phyloP scores from a whole-genome alignment of 2,888 invertebrate species.

The Eulithis testata region DNA sequence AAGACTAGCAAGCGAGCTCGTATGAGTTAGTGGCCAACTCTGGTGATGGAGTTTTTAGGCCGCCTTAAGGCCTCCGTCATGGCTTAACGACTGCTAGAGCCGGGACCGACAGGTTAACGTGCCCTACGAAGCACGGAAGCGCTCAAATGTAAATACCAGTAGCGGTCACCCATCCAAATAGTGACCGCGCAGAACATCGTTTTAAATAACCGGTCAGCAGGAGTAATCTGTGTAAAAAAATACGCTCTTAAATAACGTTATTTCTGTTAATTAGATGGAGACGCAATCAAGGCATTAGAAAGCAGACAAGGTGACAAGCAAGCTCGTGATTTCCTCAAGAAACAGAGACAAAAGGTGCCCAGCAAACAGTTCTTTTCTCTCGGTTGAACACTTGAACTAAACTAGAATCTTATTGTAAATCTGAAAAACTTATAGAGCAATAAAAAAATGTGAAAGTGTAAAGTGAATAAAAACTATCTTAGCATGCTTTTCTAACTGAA shows the following conservation, averaged over 20 bases:
- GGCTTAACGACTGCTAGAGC: too few relatives aligned
- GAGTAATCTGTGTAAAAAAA: background rate
- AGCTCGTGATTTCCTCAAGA: conserved; percentile 95
- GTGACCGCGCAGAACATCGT: too few relatives aligned
- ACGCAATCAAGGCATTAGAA: conserved; percentile 91
- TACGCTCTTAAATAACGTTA: background rate
- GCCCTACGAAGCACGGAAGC: too few relatives aligned
- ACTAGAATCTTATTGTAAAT: conserved; percentile 3
- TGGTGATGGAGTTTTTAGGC: too few relatives aligned
- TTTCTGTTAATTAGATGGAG: conserved; percentile 85
- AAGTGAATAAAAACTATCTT: background rate
- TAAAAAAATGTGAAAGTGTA: background rate
- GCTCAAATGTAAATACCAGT: too few relatives aligned
- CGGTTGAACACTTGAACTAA: conserved; percentile 66
- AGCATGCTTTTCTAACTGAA: too few relatives aligned
- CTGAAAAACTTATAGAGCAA: conserved; percentile 9
- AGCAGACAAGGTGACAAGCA: conserved; percentile 93
- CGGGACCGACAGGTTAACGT: too few relatives aligned
- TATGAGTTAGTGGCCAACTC: too few relatives aligned
- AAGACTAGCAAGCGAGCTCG: too few relatives aligned
- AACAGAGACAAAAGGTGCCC: conserved; percentile 87
- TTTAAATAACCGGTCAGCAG: background rate
- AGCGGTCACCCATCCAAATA: too few relatives aligned
- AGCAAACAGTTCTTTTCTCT: conserved; percentile 74
- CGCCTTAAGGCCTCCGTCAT: too few relatives aligned